Evolutionary conservation across 2,888 invertebrate genomes (phyloP), one percentile per base, ranked within the genome.

Genomic region (Pseudanteris insignis): DNA sequence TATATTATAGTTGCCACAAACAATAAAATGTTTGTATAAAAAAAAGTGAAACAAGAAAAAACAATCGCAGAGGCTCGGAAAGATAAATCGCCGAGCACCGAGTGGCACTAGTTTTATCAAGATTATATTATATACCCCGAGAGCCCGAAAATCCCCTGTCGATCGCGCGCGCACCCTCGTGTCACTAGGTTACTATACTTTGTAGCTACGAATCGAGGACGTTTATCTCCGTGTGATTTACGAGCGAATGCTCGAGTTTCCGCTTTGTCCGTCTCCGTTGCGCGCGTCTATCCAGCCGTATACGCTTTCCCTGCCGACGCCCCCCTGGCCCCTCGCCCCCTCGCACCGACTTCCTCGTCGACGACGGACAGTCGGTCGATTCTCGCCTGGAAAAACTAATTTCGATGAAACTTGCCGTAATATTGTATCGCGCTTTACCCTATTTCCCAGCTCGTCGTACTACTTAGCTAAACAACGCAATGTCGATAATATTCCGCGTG

Each of bases 111-210:
- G 62, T 62, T 57, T 62, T 62, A 62, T 62, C 58, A 58, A 32
- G 48, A 54, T 63, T 58, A 58, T 47, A 53, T 57, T 54, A 60
- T 38, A 58, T 34, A 51, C 51, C 33, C n/a, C n/a, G n/a, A n/a
- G 48, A 41, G 57, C 3, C 4, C 30, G 14, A 13, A 48, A 50
- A 63, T 63, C 63, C 59, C 63, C 59, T 59, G 51, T 59, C 50
- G 53, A 50, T 59, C 53, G 47, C 61, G 47, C 57, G 57, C 60
- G 47, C 61, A 47, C 53, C 60, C 60, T 53, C 64, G 65, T 66
- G 68, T 68, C 67, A 68, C 67, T 67, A 51, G 68, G 67, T 68
- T 68, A 69, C 66, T 65, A 59, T 65, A 69, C 66, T 65, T 66
- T 64, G 64, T 61, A 65, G 55, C 57, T 62, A 41, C 62, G 64